A percentile compares a stretch with the other conserved stretches of the same genome.
These are phyloP conservation scores for Solenodon paradoxus DNA, from an alignment of 2,113 vertebrate species.

Conservation along the genomic window DNA sequence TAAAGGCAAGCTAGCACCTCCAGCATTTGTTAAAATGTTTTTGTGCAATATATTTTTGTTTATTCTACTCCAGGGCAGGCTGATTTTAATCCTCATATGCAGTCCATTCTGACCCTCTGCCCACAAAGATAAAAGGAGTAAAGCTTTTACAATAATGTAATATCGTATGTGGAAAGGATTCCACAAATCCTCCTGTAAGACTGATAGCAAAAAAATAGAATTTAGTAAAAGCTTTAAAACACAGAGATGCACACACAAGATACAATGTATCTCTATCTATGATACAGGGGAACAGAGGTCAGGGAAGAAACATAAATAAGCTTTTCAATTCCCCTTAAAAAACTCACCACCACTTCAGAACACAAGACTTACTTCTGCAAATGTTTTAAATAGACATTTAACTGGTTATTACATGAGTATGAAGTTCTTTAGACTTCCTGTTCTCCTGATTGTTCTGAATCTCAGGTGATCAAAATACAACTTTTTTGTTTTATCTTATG, in stretches of 20 bases:
- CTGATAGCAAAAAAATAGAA: constrained; percentile 66
- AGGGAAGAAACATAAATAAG: neutral
- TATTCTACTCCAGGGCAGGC: constrained; percentile 54
- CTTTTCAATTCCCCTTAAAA: neutral
- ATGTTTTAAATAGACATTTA: neutral
- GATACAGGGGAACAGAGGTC: neutral
- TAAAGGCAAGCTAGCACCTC: constrained; percentile 44
- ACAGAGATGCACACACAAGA: neutral
- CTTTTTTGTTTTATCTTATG: constrained; percentile 49
- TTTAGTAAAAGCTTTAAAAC: constrained; percentile 66
- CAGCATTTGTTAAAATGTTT: constrained; percentile 67
- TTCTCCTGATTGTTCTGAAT: constrained; percentile 41
- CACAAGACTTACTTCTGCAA: neutral
- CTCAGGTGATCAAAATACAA: constrained; percentile 58
- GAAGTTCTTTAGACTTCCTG: neutral
- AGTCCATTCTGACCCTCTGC: constrained; percentile 70
- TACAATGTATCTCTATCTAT: neutral
- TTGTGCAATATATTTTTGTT: constrained; percentile 70
- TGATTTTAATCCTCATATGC: constrained; percentile 74
- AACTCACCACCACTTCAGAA: neutral
- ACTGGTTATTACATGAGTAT: neutral
- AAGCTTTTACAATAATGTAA: constrained; percentile 78
- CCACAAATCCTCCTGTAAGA: constrained; percentile 76
- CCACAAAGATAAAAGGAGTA: constrained; percentile 73
- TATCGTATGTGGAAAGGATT: constrained; percentile 72